Evolutionary conservation across 2,888 invertebrate species (phyloP), one percentile per base, ranked within the genome.

Genomic region (Cataglyphis rosenhaueri): DNA sequence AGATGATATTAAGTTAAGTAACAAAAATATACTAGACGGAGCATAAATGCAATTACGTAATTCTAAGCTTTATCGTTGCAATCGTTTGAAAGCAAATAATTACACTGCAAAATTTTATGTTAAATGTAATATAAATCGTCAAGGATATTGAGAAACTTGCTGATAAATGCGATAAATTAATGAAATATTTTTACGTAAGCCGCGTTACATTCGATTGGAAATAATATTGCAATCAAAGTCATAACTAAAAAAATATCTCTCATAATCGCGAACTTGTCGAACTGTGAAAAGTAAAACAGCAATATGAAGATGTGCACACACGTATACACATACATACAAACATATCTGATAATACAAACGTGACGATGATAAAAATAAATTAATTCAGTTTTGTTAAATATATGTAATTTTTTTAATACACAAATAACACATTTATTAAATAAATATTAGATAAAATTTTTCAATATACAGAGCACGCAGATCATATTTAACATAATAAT

Each of bases 211-310:
- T 68, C 21, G 21, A 68, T 78, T 21, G 32, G 21, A 21, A 59
- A 52, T 59, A 55, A 44, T 78, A 41, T 0, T 15, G 78, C 44
- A 78, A 59, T 59, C 57, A 38, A 78, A 76, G 55, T 65, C 55
- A 64, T 59, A 81, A 65, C 12, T 65, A 61, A 62, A 41, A 41
- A 81, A 55, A 64, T 62, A 62, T 81, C 9, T 81, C 32, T 57
- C 15, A 44, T 29, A 65, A 76, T 78, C 59, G 25, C 35, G 57
- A 65, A 35, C n/a, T 82, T 78, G n/a, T n/a, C n/a, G 65, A 59
- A 78, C 35, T 65, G 55, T 82, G 59, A 66, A 66, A 82, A 82
- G 79, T 55, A 55, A 81, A 81, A 81, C 57, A n/a, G 32, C 12
- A 64, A 57, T 1, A 21, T 9, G 9, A 57, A 18, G 70, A 57